Base-by-base conservation (phyloP, 2,797 vertebrate genomes). In the Synaphobranchus kaupii region DNA sequence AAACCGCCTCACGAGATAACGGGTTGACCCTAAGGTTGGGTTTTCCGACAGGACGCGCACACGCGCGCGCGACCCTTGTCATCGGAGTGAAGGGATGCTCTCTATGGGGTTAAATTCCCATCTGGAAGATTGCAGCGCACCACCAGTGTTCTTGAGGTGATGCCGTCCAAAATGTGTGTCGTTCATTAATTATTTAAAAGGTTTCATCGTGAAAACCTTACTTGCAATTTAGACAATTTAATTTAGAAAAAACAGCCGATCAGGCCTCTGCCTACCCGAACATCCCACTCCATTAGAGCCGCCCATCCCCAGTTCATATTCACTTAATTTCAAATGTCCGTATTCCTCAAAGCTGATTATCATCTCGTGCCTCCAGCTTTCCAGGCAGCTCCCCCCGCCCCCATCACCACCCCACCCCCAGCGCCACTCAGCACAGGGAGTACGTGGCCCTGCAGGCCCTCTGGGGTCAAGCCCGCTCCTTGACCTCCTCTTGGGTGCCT, bases 1-100 rank as follows among this genome's bases (percentile, higher is more conserved):
- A 81, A 92, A 90, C 82, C 73, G 71, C 63, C 80, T 86, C 78
- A 84, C 63, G 22, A 90, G 84, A 93, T 89, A 91, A 92, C 86
- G 87, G 89, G 82, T 25, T 89, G 89, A 89, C 91, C 87, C 89
- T 86, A 76, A 66, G 88, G 88, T 85, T 86, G 84, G 84, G 54
- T 47, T 85, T 85, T 85, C 58, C 3, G 20, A 82, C n/a, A 39
- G 34, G 84, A 85, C 86, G n/a, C n/a, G 25, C n/a, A 7, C 47
- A 50, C 47, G n/a, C n/a, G 20, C 10, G 78, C 50, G 25, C 25
- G 44, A 20, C 39, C 39, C 34, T 47, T 44, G 34, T 78, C 39
- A 78, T 22, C 8, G 22, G 6, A 47, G 50, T 48, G 78, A 81
- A 81, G 47, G 78, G 22, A 50, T 13, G 20, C 47, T 81, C 9